Conservation (phyloP, 2,113 vertebrate species). For the Willisornis vidua region DNA sequence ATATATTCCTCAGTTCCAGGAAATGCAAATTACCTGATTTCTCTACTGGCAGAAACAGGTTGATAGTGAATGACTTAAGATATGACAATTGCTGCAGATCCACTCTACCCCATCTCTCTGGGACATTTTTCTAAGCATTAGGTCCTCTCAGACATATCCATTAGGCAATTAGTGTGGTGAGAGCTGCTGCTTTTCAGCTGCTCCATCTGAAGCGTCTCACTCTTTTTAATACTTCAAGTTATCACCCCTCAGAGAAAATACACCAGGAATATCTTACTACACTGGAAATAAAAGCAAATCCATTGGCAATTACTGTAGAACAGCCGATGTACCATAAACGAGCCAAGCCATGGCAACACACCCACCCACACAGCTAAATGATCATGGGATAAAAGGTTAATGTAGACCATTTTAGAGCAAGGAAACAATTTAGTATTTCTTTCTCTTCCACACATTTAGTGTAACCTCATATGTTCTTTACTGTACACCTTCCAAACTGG, state of each 20-base stretch:
- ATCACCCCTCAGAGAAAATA: background rate
- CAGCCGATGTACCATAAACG: background rate
- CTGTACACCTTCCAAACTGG: background rate
- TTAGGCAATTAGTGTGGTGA: background rate
- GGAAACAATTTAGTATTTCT: background rate
- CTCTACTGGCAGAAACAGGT: background rate
- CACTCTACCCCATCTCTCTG: background rate
- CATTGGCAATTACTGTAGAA: slow-evolving; percentile 5
- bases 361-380: background rate
- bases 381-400: slow-evolving; percentile 22
- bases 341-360: background rate
- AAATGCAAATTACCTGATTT: background rate
- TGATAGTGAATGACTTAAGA: background rate
- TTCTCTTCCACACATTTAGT: background rate
- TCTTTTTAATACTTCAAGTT: background rate
- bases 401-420: background rate
- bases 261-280: background rate
- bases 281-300: slow-evolving; percentile 28
- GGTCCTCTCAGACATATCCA: background rate
- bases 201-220: background rate
- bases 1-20: background rate
- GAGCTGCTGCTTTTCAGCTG: background rate
- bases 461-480: background rate
- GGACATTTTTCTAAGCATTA: background rate
- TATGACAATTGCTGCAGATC: background rate